Percentiles rank a stretch among this genome's conserved stretches.
Evolutionary conservation across 2,888 invertebrate genomes (phyloP).

Genomic region (Drosophila limbata): DNA sequence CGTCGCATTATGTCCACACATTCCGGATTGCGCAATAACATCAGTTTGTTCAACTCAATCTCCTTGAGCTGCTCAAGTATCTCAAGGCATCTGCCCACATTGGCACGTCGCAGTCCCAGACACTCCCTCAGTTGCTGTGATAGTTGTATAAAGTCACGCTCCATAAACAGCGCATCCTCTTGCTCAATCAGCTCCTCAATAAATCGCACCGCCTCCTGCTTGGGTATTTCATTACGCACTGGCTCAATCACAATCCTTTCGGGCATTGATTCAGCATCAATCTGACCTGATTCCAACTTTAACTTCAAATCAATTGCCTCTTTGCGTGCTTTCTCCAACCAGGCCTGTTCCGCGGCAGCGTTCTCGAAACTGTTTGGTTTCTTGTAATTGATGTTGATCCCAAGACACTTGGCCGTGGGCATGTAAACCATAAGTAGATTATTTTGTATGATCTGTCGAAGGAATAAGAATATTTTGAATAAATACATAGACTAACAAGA

Average conservation of each 20-base stretch:
- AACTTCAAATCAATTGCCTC: conserved; percentile 88
- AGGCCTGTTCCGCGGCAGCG: conserved; percentile 87
- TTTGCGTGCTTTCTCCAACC: conserved; percentile 88
- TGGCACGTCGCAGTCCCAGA: conserved; percentile 86
- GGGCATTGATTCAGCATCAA: conserved; percentile 87
- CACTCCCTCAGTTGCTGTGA: conserved; percentile 84
- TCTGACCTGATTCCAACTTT: conserved; percentile 87
- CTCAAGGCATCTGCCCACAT: conserved; percentile 90
- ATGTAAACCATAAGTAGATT: conserved; percentile 88
- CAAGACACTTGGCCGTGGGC: conserved; percentile 88
- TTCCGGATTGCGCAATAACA: conserved; percentile 93
- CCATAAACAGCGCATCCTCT: conserved; percentile 82
- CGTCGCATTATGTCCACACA: conserved; percentile 92
- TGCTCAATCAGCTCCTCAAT: conserved; percentile 82
- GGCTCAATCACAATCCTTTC: conserved; percentile 88
- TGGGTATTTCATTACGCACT: conserved; percentile 72
- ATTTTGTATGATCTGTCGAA: conserved; percentile 60
- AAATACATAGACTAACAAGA: neutral
- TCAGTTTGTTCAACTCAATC: conserved; percentile 87
- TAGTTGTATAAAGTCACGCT: conserved; percentile 81
- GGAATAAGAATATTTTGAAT: neutral
- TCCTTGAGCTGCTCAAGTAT: conserved; percentile 88
- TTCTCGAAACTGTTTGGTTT: conserved; percentile 88
- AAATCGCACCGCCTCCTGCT: conserved; percentile 79
- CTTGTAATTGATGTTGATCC: conserved; percentile 88